phyloP scores from a whole-genome alignment of 2,797 vertebrate species.

The Poeciliopsis infans region DNA sequence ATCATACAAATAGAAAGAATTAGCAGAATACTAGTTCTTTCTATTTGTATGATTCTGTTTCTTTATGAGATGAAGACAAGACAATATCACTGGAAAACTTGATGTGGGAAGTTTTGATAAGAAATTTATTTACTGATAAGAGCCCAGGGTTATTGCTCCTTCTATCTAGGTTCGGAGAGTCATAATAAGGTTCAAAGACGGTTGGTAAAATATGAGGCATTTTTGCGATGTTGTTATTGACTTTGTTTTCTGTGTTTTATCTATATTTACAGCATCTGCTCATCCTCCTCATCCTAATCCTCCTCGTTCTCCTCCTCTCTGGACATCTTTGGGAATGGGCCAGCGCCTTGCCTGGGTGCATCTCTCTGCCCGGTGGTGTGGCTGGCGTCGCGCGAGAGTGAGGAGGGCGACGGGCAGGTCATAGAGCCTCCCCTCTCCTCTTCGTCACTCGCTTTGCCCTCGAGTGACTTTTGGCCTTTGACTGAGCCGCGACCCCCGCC shows the following conservation, averaged over 20 bases:
- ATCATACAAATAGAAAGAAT: too few species aligned
- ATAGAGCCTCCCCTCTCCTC: constrained; percentile 65
- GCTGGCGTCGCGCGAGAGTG: constrained; percentile 71
- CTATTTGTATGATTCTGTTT: constrained; percentile 25
- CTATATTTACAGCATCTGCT: constrained; percentile 64
- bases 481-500: constrained; percentile 41
- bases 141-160: not conserved
- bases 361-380: constrained; percentile 72
- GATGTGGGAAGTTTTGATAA: constrained; percentile 22
- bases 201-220: not conserved
- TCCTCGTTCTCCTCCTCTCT: constrained; percentile 62
- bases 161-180: not conserved
- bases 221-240: constrained; percentile 9
- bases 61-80: constrained; percentile 18
- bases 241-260: constrained; percentile 21
- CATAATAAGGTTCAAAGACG: not conserved
- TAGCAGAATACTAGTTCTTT: constrained; percentile 1
- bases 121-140: constrained; percentile 21
- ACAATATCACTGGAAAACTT: constrained; percentile 9
- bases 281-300: constrained; percentile 34
- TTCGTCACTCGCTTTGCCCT: constrained; percentile 37
- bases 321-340: constrained; percentile 87
- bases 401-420: constrained; percentile 71
- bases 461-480: constrained; percentile 67
- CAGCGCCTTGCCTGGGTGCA: constrained; percentile 74